These are phyloP conservation scores for Muscidifurax raptorellus DNA, from an alignment of 1,140 invertebrate species.

Conservation along the genomic window DNA sequence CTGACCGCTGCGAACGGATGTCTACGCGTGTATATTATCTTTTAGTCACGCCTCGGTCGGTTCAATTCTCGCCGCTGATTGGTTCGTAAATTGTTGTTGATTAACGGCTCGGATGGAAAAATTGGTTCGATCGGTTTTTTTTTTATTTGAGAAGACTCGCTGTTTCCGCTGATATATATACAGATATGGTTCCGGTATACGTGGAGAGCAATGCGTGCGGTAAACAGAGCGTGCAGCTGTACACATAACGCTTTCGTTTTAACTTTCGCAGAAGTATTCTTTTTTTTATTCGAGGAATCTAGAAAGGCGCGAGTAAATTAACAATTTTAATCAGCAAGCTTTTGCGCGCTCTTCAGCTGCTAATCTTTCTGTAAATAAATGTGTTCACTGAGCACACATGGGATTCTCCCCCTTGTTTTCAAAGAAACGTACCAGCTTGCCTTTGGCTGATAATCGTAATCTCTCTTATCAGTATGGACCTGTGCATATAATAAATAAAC, in stretches of 20 bases:
- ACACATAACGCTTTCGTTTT: not conserved
- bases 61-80: not conserved
- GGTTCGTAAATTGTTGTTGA: not conserved
- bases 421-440: too few relatives aligned
- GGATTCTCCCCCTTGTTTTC: too few relatives aligned
- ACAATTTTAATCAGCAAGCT: not conserved
- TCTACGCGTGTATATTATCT: not conserved
- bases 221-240: not conserved
- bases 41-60: not conserved
- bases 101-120: not conserved
- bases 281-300: not conserved
- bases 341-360: too few relatives aligned
- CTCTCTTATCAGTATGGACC: not conserved
- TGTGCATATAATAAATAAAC: not conserved
- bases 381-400: not conserved
- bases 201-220: too few relatives aligned
- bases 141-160: not conserved
- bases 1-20: not conserved
- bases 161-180: not conserved
- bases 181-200: not conserved
- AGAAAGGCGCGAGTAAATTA: not conserved
- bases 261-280: not conserved
- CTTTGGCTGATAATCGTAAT: not conserved
- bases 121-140: not conserved
- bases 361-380: not conserved